Evolutionary conservation across 92 coral and sea anemone genomes (phyloP).

Genomic region (Heteractis magnifica): DNA sequence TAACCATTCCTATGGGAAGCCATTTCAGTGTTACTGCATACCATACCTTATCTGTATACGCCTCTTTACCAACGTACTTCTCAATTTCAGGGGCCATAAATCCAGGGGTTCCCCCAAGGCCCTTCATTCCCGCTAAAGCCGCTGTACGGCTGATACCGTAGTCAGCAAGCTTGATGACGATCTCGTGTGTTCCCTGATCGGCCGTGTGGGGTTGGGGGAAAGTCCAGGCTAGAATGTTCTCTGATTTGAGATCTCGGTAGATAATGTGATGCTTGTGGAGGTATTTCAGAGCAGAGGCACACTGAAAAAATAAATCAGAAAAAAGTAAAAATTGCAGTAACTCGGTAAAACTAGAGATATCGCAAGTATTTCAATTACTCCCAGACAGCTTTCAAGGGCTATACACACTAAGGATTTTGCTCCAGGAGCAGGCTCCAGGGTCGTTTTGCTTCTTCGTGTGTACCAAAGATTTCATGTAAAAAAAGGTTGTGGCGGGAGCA

Average conservation of each 20-base stretch:
- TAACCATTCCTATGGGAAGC: too few species aligned
- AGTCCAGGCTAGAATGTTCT: conserved; percentile 92
- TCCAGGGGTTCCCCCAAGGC: conserved; percentile 99
- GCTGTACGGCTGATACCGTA: conserved; percentile 99
- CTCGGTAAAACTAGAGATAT: too few species aligned
- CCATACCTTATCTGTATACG: conserved; percentile 87
- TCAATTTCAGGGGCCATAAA: conserved; percentile 99
- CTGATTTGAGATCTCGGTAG: conserved; percentile 98
- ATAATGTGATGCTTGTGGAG: conserved; percentile 97
- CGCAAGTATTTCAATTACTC: too few species aligned
- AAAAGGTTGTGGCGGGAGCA: too few species aligned
- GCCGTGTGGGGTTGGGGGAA: conserved; percentile 85
- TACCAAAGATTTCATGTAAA: too few species aligned
- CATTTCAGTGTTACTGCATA: too few species aligned
- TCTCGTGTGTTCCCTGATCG: conserved; percentile 62
- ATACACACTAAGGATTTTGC: too few species aligned
- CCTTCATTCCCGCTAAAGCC: conserved; percentile 94
- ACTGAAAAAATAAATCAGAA: conserved; percentile 42
- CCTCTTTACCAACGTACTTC: conserved; percentile 95
- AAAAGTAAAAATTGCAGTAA: neutral
- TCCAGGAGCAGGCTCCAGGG: too few species aligned
- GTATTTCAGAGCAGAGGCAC: conserved; percentile 96
- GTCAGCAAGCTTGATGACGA: conserved; percentile 93
- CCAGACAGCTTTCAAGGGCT: too few species aligned
- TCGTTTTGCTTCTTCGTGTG: too few species aligned